A percentile compares a stretch with the other conserved stretches of the same genome.
Evolutionary conservation across 2,888 invertebrate genomes (phyloP).

Genomic region (Tricholauxania praeusta): DNA sequence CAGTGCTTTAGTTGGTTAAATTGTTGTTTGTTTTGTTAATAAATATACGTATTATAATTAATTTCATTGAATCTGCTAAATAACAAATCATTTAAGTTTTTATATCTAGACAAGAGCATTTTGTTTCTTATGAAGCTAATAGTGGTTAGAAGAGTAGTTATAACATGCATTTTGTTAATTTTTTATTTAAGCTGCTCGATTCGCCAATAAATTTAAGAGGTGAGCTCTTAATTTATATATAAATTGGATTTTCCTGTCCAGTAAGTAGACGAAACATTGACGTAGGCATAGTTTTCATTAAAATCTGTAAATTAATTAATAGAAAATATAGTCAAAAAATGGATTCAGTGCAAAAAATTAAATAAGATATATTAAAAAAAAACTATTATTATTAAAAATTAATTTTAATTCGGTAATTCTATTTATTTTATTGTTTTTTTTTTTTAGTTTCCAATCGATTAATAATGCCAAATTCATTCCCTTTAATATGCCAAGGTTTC

Average conservation of each 20-base stretch:
- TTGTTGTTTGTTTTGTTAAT: neutral
- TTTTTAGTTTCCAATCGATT: too few species aligned
- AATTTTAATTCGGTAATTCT: too few species aligned
- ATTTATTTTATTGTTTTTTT: too few species aligned
- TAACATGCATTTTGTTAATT: conserved; percentile 10
- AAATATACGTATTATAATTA: neutral
- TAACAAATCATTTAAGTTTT: too few species aligned
- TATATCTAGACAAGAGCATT: conserved; percentile 20
- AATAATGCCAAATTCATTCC: too few species aligned
- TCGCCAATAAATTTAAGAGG: conserved; percentile 30
- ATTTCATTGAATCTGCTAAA: too few species aligned
- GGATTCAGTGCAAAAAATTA: neutral
- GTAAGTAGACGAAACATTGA: conserved; percentile 99
- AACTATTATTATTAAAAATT: too few species aligned
- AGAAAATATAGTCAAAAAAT: neutral
- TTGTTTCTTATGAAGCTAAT: conserved; percentile 30
- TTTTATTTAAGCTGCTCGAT: conserved; percentile 16
- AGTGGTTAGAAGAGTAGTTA: conserved; percentile 31
- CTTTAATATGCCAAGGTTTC: too few species aligned
- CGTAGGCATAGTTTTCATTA: conserved; percentile 99
- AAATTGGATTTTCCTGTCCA: conserved; percentile 99
- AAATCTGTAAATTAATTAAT: conserved; percentile 78
- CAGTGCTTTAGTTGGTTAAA: conserved; percentile 6
- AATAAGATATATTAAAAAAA: too few species aligned
- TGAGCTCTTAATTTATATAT: conserved; percentile 77